Conservation (phyloP, 1,140 invertebrate genomes). For the Protaetia brevitarsis region DNA sequence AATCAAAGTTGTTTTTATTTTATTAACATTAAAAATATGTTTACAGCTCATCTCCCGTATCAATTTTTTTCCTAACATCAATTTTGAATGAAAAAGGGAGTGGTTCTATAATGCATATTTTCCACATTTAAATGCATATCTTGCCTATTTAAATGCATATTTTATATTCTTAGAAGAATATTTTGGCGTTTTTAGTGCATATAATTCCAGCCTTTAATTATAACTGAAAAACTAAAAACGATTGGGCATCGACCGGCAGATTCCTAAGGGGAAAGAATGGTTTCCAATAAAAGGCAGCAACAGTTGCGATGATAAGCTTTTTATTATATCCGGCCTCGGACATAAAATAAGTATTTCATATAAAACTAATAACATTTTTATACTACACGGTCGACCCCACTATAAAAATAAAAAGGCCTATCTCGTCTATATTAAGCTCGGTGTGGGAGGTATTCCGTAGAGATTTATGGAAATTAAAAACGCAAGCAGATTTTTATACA, state of each 20-base stretch:
- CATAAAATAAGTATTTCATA: constrained; percentile 16
- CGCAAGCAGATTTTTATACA: constrained; percentile 1
- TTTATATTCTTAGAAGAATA: too few relatives aligned
- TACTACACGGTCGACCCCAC: not conserved
- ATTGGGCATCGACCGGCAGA: not conserved
- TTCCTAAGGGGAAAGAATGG: not conserved
- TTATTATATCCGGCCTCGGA: not conserved
- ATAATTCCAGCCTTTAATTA: too few relatives aligned
- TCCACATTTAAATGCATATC: too few relatives aligned
- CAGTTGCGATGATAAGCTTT: constrained; percentile 11
- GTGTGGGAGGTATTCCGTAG: not conserved
- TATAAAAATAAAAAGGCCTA: constrained; percentile 8
- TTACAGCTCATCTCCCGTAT: too few relatives aligned
- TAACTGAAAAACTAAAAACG: not conserved
- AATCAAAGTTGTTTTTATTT: too few relatives aligned
- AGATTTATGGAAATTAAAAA: constrained; percentile 16
- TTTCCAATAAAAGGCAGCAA: constrained; percentile 12
- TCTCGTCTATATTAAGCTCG: constrained; percentile 9
- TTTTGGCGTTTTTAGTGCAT: too few relatives aligned
- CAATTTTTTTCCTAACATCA: too few relatives aligned
- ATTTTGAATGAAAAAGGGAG: too few relatives aligned
- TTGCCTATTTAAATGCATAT: too few relatives aligned
- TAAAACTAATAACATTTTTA: constrained; percentile 10
- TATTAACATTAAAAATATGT: too few relatives aligned
- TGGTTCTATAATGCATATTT: too few relatives aligned